Percentiles rank a stretch among this genome's conserved stretches.
Conservation (phyloP, 2,113 vertebrate species). For the Caranx melampygus region DNA sequence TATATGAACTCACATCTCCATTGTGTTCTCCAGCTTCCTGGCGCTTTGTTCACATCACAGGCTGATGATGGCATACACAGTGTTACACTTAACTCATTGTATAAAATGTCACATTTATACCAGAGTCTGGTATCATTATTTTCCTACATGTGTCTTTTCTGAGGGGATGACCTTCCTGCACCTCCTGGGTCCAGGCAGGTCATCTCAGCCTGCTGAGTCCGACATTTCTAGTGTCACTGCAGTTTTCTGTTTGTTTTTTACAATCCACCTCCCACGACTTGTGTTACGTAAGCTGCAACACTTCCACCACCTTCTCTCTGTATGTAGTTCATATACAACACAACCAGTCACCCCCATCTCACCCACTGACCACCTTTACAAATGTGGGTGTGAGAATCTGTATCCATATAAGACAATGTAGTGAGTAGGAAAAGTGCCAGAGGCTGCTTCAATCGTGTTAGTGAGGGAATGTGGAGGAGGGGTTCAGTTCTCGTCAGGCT, state of each 20-base stretch:
- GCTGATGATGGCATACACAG: background rate
- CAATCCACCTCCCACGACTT: conserved; percentile 57
- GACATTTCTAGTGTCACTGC: conserved; percentile 58
- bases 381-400: conserved; percentile 55
- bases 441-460: conserved; percentile 32
- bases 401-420: conserved; percentile 13
- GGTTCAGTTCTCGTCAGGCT: conserved; percentile 14
- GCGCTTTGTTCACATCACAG: conserved; percentile 1
- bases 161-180: no score
- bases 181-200: conserved; percentile 14
- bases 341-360: conserved; percentile 43
- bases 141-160: background rate
- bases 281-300: conserved; percentile 51
- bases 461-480: conserved; percentile 27
- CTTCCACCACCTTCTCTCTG: conserved; percentile 26
- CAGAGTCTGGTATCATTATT: background rate
- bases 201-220: conserved; percentile 41
- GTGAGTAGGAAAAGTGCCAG: conserved; percentile 23
- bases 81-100: background rate
- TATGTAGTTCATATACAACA: conserved; percentile 50
- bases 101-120: conserved; percentile 1
- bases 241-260: conserved; percentile 23
- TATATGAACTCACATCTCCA: background rate
- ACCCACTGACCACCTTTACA: conserved; percentile 65
- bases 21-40: background rate